Percentiles rank a stretch among this genome's conserved stretches.
Conservation (phyloP, 1,140 invertebrate genomes). For the Caenorhabditis inopinata region DNA sequence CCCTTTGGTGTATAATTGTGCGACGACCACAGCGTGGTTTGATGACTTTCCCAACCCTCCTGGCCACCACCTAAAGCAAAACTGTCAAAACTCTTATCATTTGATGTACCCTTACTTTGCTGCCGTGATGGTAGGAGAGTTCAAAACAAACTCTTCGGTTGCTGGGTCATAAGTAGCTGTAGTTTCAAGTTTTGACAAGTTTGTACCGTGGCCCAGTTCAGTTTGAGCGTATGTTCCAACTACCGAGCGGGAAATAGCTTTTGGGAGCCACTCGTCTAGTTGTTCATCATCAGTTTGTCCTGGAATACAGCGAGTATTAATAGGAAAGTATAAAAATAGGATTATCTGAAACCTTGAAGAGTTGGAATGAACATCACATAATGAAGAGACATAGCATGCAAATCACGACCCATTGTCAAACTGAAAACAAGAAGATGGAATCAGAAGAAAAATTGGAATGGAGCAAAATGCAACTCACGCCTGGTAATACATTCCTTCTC, state of each 20-base stretch:
- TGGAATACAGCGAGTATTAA: slow-evolving; percentile 55
- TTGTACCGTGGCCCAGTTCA: slow-evolving; percentile 87
- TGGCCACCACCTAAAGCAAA: slow-evolving; percentile 75
- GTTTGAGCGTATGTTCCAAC: slow-evolving; percentile 92
- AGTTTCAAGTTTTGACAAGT: slow-evolving; percentile 84
- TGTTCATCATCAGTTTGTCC: slow-evolving; percentile 72
- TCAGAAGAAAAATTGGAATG: not conserved
- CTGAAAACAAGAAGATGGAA: not conserved
- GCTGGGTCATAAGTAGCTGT: slow-evolving; percentile 81
- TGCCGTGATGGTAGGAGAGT: slow-evolving; percentile 80
- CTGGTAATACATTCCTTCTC: slow-evolving; percentile 48
- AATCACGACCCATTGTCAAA: slow-evolving; percentile 36
- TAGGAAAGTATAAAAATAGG: too few species aligned
- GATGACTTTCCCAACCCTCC: slow-evolving; percentile 76
- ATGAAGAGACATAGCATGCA: slow-evolving; percentile 36
- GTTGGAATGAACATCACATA: slow-evolving; percentile 44
- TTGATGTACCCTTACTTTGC: slow-evolving; percentile 61
- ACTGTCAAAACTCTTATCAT: not conserved
- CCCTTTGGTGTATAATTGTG: slow-evolving; percentile 81
- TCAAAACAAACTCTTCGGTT: slow-evolving; percentile 81
- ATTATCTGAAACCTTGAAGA: slow-evolving; percentile 24
- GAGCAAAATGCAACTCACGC: slow-evolving; percentile 3
- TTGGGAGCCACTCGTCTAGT: slow-evolving; percentile 79
- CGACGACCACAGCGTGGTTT: slow-evolving; percentile 81
- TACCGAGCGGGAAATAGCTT: slow-evolving; percentile 79